These are phyloP conservation scores for Meloidogyne hapla DNA, from an alignment of 1,140 invertebrate genomes.

Conservation along the genomic window DNA sequence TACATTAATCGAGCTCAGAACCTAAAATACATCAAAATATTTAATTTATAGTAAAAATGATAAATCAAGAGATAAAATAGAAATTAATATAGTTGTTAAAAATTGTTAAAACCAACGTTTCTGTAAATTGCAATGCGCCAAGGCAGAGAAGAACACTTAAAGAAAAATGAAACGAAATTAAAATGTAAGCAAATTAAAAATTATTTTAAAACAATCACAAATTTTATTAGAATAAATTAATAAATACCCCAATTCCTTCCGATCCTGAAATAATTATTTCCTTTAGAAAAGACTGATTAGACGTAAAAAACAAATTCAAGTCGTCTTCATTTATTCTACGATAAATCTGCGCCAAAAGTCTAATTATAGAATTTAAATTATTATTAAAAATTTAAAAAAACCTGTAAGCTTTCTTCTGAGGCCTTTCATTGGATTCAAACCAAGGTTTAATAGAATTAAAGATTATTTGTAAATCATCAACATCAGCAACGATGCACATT, in stretches of 20 bases:
- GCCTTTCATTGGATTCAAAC: conserved; percentile 14
- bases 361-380: background rate
- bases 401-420: conserved; percentile 46
- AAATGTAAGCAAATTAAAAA: background rate
- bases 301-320: conserved; percentile 27
- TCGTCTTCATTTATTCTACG: conserved; percentile 27
- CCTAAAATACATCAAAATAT: conserved; percentile 4
- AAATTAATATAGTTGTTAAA: too few species aligned
- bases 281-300: conserved; percentile 26
- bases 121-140: conserved; percentile 25
- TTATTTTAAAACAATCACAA: too few species aligned
- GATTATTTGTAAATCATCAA: conserved; percentile 6
- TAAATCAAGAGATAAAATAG: background rate
- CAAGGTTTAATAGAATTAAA: conserved; percentile 19
- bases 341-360: conserved; percentile 40
- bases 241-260: background rate
- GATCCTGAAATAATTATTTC: conserved; percentile 14
- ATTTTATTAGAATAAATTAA: too few species aligned
- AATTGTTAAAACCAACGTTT: background rate
- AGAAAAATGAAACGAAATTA: background rate
- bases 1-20: background rate
- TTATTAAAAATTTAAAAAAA: background rate
- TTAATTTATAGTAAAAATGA: too few species aligned
- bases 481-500: conserved; percentile 8
- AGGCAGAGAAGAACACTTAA: background rate